Percentiles rank a stretch among this genome's conserved stretches.
These are phyloP conservation scores for Ameiurus melas DNA, from an alignment of 2,113 vertebrate species.

Conservation along the genomic window DNA sequence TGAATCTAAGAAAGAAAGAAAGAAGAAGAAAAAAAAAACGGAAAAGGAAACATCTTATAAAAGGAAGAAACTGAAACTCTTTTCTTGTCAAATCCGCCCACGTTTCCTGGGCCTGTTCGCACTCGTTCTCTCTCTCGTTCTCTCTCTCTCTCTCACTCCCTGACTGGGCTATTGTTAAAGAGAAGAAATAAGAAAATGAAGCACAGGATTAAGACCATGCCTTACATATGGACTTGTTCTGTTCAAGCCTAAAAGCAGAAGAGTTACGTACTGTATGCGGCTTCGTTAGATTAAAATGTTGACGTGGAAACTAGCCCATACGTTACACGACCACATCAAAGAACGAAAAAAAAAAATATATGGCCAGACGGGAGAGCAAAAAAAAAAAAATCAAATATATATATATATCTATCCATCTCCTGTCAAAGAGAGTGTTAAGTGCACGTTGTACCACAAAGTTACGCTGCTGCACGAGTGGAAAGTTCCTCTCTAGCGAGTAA, in stretches of 20 bases:
- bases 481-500: slow-evolving; percentile 43
- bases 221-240: slow-evolving; percentile 51
- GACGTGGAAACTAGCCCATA: slow-evolving; percentile 51
- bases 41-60: slow-evolving; percentile 54
- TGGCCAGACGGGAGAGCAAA: slow-evolving; percentile 40
- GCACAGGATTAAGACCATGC: slow-evolving; percentile 26
- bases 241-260: slow-evolving; percentile 37
- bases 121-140: slow-evolving; percentile 58
- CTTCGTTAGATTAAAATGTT: slow-evolving; percentile 46
- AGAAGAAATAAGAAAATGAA: slow-evolving; percentile 27
- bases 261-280: slow-evolving; percentile 48
- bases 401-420: slow-evolving; percentile 7
- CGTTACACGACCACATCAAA: slow-evolving; percentile 56
- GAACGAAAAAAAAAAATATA: not conserved
- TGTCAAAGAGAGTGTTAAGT: slow-evolving; percentile 44
- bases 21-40: slow-evolving; percentile 24
- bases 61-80: slow-evolving; percentile 70
- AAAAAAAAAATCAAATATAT: not conserved
- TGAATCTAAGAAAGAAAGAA: slow-evolving; percentile 53
- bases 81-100: slow-evolving; percentile 83
- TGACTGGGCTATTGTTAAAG: slow-evolving; percentile 31
- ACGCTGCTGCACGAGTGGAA: slow-evolving; percentile 46
- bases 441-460: slow-evolving; percentile 55
- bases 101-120: slow-evolving; percentile 81
- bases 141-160: slow-evolving; percentile 42